These are phyloP conservation scores for Cebidichthys violaceus DNA, from an alignment of 2,113 vertebrate genomes.

Conservation along the genomic window DNA sequence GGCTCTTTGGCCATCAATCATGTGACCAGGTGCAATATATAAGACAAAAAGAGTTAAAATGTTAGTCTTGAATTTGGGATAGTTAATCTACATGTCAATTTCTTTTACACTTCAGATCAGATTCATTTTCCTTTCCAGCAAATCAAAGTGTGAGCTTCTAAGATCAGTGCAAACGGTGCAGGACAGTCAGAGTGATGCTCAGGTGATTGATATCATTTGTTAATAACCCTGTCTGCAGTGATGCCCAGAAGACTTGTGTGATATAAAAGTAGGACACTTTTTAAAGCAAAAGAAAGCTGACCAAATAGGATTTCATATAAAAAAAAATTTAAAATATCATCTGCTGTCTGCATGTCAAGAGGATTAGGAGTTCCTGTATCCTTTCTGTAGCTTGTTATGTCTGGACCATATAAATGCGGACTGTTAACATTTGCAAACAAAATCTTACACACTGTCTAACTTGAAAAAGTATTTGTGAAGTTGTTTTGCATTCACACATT, in stretches of 20 bases:
- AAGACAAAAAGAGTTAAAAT: not conserved
- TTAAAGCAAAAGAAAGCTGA: conserved; percentile 26
- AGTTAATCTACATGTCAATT: not conserved
- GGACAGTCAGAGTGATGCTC: not conserved
- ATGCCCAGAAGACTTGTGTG: conserved; percentile 8
- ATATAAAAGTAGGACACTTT: conserved; percentile 43
- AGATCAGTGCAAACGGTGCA: conserved; percentile 18
- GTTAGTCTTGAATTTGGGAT: not conserved
- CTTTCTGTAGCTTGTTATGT: conserved; percentile 9
- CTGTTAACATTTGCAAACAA: not conserved
- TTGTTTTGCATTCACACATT: too few species aligned
- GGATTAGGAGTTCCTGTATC: not conserved
- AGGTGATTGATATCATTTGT: conserved; percentile 49
- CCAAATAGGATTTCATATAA: conserved; percentile 23
- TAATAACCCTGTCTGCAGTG: conserved; percentile 35
- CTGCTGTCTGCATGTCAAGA: not conserved
- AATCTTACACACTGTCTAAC: too few species aligned
- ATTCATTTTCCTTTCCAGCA: not conserved
- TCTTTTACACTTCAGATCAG: not conserved
- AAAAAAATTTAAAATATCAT: not conserved
- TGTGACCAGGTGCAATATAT: not conserved
- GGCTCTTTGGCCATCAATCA: conserved; percentile 7
- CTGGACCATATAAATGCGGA: not conserved
- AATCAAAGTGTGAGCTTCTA: conserved; percentile 18
- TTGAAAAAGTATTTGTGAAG: too few species aligned